A percentile compares a stretch with the other conserved stretches of the same genome.
phyloP scores from a whole-genome alignment of 2,888 invertebrate genomes.

The Lepidonotus clava region DNA sequence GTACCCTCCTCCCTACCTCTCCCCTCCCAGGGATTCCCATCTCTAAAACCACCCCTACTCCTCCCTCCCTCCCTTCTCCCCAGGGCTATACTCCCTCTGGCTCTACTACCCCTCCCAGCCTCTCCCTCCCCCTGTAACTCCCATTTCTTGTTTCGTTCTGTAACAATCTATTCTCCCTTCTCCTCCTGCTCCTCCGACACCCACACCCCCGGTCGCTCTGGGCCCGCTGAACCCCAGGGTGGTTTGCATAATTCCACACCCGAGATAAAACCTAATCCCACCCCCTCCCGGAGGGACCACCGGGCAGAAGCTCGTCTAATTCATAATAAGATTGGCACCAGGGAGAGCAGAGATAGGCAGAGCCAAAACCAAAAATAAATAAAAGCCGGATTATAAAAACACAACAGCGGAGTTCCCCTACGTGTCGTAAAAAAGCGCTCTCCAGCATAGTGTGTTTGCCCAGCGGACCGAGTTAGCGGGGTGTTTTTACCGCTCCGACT shows the following conservation, averaged over 20 bases:
- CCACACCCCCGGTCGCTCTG: slow-evolving; percentile 27
- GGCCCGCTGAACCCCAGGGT: slow-evolving; percentile 8
- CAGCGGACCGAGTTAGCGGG: background rate
- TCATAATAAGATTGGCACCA: slow-evolving; percentile 23
- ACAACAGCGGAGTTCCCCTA: slow-evolving; percentile 14
- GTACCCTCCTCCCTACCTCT: background rate
- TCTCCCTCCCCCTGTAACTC: background rate
- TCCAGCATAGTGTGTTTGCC: background rate
- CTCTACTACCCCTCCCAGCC: background rate
- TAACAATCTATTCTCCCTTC: background rate
- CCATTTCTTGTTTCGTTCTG: background rate
- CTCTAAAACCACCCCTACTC: background rate
- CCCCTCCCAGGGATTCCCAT: background rate
- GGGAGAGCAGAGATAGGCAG: background rate
- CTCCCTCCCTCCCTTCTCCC: background rate
- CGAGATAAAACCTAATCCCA: slow-evolving; percentile 48
- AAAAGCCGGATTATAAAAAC: background rate
- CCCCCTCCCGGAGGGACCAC: background rate
- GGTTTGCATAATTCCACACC: slow-evolving; percentile 50
- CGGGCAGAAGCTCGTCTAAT: slow-evolving; percentile 34
- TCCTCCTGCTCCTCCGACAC: background rate
- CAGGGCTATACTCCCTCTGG: background rate
- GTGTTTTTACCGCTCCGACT: slow-evolving; percentile 31
- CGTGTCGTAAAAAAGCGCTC: background rate
- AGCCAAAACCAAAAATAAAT: background rate